Percentiles rank a stretch among this genome's conserved stretches.
These are phyloP conservation scores for Ligdia adustata DNA, from an alignment of 2,888 invertebrate genomes.

Conservation along the genomic window DNA sequence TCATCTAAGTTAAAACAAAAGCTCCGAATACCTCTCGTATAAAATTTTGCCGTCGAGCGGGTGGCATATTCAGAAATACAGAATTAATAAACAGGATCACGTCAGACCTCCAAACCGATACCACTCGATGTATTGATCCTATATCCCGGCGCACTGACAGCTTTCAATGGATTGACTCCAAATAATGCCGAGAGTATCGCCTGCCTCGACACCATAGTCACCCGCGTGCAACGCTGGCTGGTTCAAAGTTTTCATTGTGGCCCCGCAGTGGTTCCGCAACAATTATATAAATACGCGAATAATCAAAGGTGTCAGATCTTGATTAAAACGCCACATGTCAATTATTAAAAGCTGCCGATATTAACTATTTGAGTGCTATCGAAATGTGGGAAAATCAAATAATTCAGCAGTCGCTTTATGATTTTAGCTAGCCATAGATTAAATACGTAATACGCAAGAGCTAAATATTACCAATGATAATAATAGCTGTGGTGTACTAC, in stretches of 20 bases:
- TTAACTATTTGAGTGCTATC: background rate
- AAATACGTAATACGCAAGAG: too few relatives aligned
- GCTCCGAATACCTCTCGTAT: background rate
- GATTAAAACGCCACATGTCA: conserved; percentile 3
- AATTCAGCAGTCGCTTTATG: background rate
- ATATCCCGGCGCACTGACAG: conserved; percentile 24
- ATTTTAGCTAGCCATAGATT: background rate
- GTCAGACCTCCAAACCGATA: conserved; percentile 21
- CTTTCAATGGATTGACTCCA: conserved; percentile 13
- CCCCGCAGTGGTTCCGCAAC: conserved; percentile 3
- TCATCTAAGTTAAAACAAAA: background rate
- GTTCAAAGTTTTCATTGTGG: background rate
- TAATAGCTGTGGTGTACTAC: too few relatives aligned
- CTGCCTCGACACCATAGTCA: background rate
- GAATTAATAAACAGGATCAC: conserved; percentile 31
- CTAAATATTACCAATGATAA: too few relatives aligned
- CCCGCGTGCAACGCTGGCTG: background rate
- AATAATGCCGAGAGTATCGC: conserved; percentile 9
- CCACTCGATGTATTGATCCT: conserved; percentile 21
- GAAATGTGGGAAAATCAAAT: background rate
- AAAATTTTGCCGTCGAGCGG: background rate
- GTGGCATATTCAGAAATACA: conserved; percentile 13
- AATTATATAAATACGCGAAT: background rate
- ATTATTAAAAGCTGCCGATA: conserved; percentile 1
- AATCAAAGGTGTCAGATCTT: background rate